Evolutionary conservation across 2,888 invertebrate species (phyloP), one percentile per base, ranked within the genome.

Genomic region (Cryptocephalus primarius): DNA sequence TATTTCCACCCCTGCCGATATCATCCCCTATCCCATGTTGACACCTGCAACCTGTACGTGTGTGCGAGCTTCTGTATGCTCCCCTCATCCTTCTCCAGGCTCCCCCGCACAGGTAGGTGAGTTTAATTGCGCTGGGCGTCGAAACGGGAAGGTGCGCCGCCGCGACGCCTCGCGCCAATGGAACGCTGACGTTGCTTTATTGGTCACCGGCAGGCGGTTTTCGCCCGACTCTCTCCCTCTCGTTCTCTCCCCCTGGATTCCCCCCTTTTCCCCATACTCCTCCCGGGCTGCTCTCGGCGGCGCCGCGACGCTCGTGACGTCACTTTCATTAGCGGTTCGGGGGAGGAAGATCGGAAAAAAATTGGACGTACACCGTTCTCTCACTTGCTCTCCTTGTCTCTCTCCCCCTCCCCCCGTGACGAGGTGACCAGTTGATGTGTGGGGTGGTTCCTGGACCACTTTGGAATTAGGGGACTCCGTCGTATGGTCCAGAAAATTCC

Each of bases 131-230:
- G 49, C 53, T 53, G 63, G 60, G 63, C 63, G 63, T 61, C 61
- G 57, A 55, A 53, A 53, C 48, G 58, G 59, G 60, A 56, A 62
- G 67, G 11, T n/a, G 11, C 65, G 65, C 66, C 67, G 66, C 60
- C 67, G 66, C 63, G 67, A 62, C 66, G 66, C 58, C 48, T 46
- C 53, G 55, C 65, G 63, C 69, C 69, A 70, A 68, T 68, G 55
- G 67, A 62, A 61, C 54, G 58, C 57, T 60, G 58, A 59, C 60
- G 57, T 51, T 54, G 60, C 63, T 61, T 63, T 63, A 64, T 64
- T 64, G 64, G 64, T 65, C 64, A 62, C 57, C 61, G 56, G 59
- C 58, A n/a, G 36, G 36, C 60, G 60, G 59, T 60, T 63, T 58
- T 64, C 65, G 65, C 68, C 60, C 60, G 65, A 65, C 67, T 61